phyloP scores from a whole-genome alignment of 2,113 vertebrate genomes.

The Cyanoramphus novaezelandiae region DNA sequence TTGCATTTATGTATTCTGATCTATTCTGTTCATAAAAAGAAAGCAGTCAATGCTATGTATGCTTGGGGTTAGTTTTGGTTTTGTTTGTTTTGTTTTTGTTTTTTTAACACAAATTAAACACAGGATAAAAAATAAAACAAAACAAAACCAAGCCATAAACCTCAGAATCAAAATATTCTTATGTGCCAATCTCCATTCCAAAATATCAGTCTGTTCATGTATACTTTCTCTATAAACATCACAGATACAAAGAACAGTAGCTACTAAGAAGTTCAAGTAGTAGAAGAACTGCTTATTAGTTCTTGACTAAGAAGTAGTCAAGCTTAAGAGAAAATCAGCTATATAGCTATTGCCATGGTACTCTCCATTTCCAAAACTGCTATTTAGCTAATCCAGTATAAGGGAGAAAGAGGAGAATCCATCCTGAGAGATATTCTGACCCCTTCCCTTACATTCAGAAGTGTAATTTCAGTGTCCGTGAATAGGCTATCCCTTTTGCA shows the following conservation, averaged over 20 bases:
- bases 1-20: not conserved
- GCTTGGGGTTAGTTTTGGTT: not conserved
- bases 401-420: not conserved
- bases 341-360: not conserved
- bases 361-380: not conserved
- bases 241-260: not conserved
- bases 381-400: not conserved
- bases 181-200: not conserved
- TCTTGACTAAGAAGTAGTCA: not conserved
- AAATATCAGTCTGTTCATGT: not conserved
- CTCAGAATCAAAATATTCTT: not conserved
- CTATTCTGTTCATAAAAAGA: not conserved
- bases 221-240: not conserved
- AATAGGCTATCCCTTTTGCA: not conserved
- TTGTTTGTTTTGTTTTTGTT: too few species aligned
- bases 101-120: accelerated
- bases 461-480: not conserved
- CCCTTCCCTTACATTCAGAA: not conserved
- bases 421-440: not conserved
- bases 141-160: not conserved
- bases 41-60: not conserved
- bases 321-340: not conserved
- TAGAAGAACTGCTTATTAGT: not conserved
- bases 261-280: not conserved
- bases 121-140: not conserved